A percentile compares a stretch with the other conserved stretches of the same genome.
phyloP scores from a whole-genome alignment of 2,888 invertebrate species.

The Ametastegia equiseti region DNA sequence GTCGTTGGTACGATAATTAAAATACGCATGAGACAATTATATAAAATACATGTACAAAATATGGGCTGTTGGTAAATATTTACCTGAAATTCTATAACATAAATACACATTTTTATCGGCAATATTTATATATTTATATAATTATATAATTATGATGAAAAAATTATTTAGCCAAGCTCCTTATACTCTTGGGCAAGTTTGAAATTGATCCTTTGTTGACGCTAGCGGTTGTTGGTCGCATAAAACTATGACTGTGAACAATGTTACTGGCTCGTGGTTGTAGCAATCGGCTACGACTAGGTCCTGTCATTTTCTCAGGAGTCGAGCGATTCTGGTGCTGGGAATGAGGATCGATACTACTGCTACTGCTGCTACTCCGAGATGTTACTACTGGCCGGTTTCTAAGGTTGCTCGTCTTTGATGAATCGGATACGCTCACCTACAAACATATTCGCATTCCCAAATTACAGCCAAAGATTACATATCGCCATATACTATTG shows the following conservation, averaged over 20 bases:
- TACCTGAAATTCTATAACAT: conserved; percentile 4
- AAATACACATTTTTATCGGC: conserved; percentile 11
- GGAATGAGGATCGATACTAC: conserved; percentile 73
- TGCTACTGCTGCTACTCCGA: conserved; percentile 76
- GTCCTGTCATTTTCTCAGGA: conserved; percentile 25
- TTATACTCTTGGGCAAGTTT: conserved; percentile 72
- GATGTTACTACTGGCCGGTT: conserved; percentile 61
- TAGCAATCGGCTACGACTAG: conserved; percentile 64
- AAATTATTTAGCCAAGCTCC: conserved; percentile 58
- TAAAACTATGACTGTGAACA: conserved; percentile 79
- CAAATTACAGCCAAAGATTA: not conserved
- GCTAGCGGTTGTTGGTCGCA: conserved; percentile 93
- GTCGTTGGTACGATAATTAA: not conserved
- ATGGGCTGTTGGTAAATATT: conserved; percentile 1
- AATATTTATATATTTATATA: not conserved
- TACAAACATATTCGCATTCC: conserved; percentile 45
- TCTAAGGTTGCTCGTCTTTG: conserved; percentile 52
- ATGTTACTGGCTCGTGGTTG: conserved; percentile 62
- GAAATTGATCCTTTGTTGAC: conserved; percentile 82
- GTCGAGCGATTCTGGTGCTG: conserved; percentile 53
- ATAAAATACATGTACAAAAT: conserved; percentile 3
- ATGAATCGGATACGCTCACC: conserved; percentile 53
- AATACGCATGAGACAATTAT: too few species aligned
- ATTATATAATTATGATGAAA: not conserved
- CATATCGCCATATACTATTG: too few species aligned